phyloP scores from a whole-genome alignment of 2,888 invertebrate genomes.

The Cosmia trapezina region DNA sequence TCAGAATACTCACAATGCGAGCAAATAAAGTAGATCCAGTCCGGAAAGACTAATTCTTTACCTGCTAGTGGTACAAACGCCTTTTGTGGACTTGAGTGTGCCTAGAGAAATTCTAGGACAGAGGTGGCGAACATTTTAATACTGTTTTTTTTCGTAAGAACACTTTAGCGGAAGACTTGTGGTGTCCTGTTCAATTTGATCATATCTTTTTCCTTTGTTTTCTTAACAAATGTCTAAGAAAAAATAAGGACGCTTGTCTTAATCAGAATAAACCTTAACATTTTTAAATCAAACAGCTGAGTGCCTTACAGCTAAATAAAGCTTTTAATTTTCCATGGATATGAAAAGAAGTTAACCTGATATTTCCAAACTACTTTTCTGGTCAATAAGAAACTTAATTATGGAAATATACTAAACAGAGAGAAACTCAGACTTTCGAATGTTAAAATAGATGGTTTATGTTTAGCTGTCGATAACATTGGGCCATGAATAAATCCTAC shows the following conservation, averaged over 20 bases:
- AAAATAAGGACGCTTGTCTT: too few species aligned
- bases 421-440: neutral
- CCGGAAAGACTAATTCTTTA: constrained; percentile 53
- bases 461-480: neutral
- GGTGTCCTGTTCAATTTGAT: too few species aligned
- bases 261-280: too few species aligned
- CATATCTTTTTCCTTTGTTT: too few species aligned
- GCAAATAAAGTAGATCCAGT: constrained; percentile 51
- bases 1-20: constrained; percentile 46
- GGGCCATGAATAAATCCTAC: neutral
- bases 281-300: too few species aligned
- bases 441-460: too few species aligned
- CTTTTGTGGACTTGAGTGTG: constrained; percentile 43
- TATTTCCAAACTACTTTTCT: neutral
- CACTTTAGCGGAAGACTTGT: too few species aligned
- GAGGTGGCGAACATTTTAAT: constrained; percentile 21
- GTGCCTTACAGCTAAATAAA: too few species aligned
- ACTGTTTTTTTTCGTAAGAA: too few species aligned
- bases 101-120: constrained; percentile 17
- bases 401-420: neutral
- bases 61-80: constrained; percentile 36
- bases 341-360: too few species aligned
- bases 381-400: neutral
- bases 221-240: too few species aligned
- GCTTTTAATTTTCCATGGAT: neutral